Evolutionary conservation across 2,888 invertebrate species (phyloP), one percentile per base, ranked within the genome.

Genomic region (Melieria crassipennis): DNA sequence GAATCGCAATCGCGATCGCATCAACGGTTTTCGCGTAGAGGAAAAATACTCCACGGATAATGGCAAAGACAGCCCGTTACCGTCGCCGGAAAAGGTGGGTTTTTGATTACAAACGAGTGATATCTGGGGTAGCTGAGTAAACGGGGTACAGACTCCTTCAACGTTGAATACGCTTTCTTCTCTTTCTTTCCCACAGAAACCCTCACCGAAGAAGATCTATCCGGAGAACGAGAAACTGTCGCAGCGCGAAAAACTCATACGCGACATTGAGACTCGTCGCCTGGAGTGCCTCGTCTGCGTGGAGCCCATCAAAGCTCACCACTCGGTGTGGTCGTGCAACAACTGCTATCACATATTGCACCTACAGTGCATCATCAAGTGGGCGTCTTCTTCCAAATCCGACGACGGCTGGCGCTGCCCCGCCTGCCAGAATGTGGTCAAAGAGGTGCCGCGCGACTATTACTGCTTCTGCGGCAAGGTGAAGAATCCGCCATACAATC

Each of bases 251-350:
- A 90, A 94, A 67, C 89, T 98, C 30, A 93, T 92, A 11, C 93
- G 96, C 62, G 95, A 96, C 86, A 88, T 99, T 65, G 92, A 92
- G 76, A 91, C 91, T 73, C 93, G 94, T 1, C 90, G 91, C 0
- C 89, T 97, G 72, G 99, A 99, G 86, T 99, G 99, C 85, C 90
- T 98, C 79, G 96, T 99, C 13, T 99, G 99, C 84, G 98, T 95
- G 82, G 97, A 97, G 78, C 89, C 90, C 65, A 92, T 99, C 52
- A 91, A 92, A 75, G 92, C 93, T 75, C 90, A 89, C 47, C 93
- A 96, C 79, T 89, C 92, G 5, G 92, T 96, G 48, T 99, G 99
- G 98, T 94, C 93, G 4, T 99, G 99, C 84, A 87, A 88, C 75
- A 94, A 94, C 80, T 99, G 99, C 83, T 97, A 92, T 87, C 96